Percentiles rank a stretch among this genome's conserved stretches.
Conservation (phyloP, 2,797 vertebrate genomes). For the Bradypus variegatus region DNA sequence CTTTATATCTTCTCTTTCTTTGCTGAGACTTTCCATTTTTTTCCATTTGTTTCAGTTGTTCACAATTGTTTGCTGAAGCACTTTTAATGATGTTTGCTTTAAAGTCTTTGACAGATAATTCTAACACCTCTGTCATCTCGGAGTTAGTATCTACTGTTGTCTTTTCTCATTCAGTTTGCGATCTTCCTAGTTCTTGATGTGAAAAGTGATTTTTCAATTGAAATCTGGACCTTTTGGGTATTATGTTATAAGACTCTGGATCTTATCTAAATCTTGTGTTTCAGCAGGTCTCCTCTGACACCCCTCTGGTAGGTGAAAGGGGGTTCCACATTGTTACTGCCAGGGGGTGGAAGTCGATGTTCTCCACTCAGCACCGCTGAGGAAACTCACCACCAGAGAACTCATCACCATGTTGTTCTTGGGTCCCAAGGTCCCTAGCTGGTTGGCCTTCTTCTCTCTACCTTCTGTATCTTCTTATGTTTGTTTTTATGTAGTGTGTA, state of each 20-base stretch:
- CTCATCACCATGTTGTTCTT: not conserved
- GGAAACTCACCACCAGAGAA: not conserved
- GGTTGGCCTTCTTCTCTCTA: not conserved
- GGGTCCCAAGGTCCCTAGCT: not conserved
- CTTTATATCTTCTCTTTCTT: no score
- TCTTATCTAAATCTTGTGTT: slow-evolving; percentile 22
- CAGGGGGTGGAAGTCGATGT: not conserved
- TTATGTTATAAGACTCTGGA: not conserved
- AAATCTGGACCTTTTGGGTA: not conserved
- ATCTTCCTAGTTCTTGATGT: not conserved
- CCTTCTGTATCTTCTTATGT: not conserved
- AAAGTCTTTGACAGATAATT: not conserved
- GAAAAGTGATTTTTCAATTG: not conserved
- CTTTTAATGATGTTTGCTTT: not conserved
- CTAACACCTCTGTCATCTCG: not conserved
- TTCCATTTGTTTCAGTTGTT: not conserved
- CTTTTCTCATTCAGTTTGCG: slow-evolving; percentile 17
- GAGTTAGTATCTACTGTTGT: not conserved
- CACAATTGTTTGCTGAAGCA: not conserved
- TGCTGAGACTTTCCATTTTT: not conserved
- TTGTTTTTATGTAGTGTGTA: not conserved
- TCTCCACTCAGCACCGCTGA: not conserved
- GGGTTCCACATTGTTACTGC: not conserved
- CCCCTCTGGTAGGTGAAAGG: not conserved
- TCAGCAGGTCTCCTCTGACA: not conserved